Conservation (phyloP, 2,888 invertebrate species). For the Ochropleura leucogaster region DNA sequence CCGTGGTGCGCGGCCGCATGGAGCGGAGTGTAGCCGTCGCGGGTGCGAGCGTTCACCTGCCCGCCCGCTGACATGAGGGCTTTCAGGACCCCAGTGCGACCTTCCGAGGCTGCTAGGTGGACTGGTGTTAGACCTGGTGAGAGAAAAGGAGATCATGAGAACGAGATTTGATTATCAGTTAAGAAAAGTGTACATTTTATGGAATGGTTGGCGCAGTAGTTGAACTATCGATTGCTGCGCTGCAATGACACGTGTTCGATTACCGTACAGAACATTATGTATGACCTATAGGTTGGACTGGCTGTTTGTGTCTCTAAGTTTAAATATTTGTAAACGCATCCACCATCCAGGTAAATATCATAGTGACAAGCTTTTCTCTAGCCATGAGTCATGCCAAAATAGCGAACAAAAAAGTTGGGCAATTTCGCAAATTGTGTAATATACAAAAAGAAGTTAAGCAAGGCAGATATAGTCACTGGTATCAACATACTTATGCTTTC, state of each 20-base stretch:
- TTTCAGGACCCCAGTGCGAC: slow-evolving; percentile 96
- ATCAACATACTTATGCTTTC: neutral
- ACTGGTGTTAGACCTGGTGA: slow-evolving; percentile 95
- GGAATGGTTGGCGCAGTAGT: no score
- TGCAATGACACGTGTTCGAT: no score
- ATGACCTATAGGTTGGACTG: no score
- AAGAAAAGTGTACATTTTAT: neutral
- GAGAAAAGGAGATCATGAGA: neutral
- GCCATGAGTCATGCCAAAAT: neutral
- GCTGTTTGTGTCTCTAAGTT: no score
- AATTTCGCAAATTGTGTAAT: neutral
- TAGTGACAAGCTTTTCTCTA: no score
- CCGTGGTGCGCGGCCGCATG: slow-evolving; percentile 99
- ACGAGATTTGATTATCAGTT: neutral
- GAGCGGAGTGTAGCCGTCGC: slow-evolving; percentile 97
- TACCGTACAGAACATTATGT: no score
- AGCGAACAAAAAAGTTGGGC: neutral
- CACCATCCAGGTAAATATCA: no score
- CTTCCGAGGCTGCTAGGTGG: slow-evolving; percentile 98
- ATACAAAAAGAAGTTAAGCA: neutral
- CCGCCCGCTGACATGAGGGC: slow-evolving; percentile 95
- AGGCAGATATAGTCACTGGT: neutral
- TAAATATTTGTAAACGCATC: no score
- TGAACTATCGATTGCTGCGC: no score
- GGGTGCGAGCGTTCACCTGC: slow-evolving; percentile 93